Percentiles rank a stretch among this genome's conserved stretches.
These are phyloP conservation scores for Bucco capensis DNA, from an alignment of 2,113 vertebrate species.

Conservation along the genomic window DNA sequence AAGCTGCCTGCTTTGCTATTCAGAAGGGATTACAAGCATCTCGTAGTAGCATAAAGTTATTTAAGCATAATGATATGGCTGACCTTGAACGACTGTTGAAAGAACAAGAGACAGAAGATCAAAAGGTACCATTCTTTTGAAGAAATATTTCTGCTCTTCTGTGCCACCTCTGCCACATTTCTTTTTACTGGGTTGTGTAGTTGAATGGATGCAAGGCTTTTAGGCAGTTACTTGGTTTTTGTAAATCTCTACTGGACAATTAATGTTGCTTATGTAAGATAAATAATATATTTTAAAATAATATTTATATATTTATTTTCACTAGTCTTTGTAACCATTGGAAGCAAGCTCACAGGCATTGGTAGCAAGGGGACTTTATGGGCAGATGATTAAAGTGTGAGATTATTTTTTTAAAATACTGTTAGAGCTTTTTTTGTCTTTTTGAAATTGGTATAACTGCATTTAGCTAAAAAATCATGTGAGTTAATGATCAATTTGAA, in stretches of 20 bases:
- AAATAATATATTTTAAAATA: neutral
- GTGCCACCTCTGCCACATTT: neutral
- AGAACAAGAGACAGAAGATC: slow-evolving; percentile 93
- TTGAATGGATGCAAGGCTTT: neutral
- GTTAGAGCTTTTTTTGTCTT: neutral
- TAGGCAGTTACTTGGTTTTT: neutral
- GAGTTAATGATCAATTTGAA: neutral
- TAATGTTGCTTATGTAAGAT: neutral
- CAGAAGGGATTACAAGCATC: slow-evolving; percentile 97
- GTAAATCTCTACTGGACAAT: neutral
- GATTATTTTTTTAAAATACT: neutral
- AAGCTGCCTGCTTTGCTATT: slow-evolving; percentile 94
- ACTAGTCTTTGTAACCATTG: neutral
- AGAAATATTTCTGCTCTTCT: slow-evolving; percentile 17
- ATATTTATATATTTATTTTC: neutral
- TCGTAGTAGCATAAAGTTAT: slow-evolving; percentile 92
- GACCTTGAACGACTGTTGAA: slow-evolving; percentile 91
- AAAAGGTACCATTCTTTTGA: slow-evolving; percentile 81
- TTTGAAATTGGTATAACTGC: neutral
- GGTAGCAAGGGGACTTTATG: neutral
- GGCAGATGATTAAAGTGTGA: neutral
- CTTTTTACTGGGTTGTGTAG: neutral
- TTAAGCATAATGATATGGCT: slow-evolving; percentile 94
- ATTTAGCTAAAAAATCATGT: neutral
- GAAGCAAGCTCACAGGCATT: neutral